Conservation (phyloP, 2,797 vertebrate genomes). For the Rhinoraja longicauda region DNA sequence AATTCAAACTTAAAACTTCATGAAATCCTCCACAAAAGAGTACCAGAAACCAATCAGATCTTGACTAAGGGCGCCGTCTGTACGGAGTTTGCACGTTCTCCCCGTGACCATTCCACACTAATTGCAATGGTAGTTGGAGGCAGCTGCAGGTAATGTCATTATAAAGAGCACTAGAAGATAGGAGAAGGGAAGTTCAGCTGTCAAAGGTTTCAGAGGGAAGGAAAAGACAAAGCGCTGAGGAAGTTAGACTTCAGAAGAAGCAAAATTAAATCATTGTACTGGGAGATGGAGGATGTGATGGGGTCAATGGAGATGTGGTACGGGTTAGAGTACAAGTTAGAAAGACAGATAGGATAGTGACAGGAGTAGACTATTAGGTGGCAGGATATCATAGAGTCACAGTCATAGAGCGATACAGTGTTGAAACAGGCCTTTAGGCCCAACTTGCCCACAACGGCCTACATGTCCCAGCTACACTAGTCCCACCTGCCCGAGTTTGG, state of each 20-base stretch:
- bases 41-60: background rate
- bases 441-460: too few species aligned
- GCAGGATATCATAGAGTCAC: background rate
- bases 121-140: background rate
- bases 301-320: background rate
- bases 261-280: background rate
- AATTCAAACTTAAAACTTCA: background rate
- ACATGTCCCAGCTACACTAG: too few species aligned
- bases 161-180: background rate
- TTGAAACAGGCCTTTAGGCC: too few species aligned
- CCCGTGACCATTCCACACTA: background rate
- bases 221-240: background rate
- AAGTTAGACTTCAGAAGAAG: too few species aligned
- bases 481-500: too few species aligned
- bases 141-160: background rate
- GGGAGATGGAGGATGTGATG: background rate
- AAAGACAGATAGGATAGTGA: too few species aligned
- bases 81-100: too few species aligned
- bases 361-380: background rate
- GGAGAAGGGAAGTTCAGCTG: background rate
- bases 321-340: background rate
- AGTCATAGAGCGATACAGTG: too few species aligned
- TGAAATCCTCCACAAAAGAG: background rate
- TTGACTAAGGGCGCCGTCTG: too few species aligned
- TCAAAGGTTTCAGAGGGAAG: background rate